phyloP scores from a whole-genome alignment of 2,888 invertebrate species.

The Cosmorhoe ocellata region DNA sequence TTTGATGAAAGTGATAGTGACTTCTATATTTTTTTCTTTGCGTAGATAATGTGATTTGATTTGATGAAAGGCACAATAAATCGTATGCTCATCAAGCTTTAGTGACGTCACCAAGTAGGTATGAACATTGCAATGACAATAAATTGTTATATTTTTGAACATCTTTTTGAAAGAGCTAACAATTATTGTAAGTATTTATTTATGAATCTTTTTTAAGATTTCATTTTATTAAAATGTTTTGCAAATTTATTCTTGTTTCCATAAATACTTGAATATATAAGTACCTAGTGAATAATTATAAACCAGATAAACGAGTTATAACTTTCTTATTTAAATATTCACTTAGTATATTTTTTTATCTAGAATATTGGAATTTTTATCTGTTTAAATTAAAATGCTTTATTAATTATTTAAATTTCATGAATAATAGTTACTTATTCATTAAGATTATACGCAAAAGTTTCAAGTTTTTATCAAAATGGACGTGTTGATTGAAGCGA shows the following conservation, averaged over 20 bases:
- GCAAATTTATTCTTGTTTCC: slow-evolving; percentile 5
- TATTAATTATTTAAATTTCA: too few relatives aligned
- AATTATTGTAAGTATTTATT: too few relatives aligned
- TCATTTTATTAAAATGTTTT: too few relatives aligned
- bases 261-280: slow-evolving; percentile 14
- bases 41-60: neutral
- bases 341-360: neutral
- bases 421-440: too few relatives aligned
- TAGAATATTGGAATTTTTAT: neutral
- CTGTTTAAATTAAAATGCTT: neutral
- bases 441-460: too few relatives aligned
- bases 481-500: too few relatives aligned
- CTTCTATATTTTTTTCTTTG: slow-evolving; percentile 23
- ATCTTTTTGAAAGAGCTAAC: too few relatives aligned
- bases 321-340: slow-evolving; percentile 22
- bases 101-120: neutral
- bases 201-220: too few relatives aligned
- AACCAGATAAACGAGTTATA: slow-evolving; percentile 17
- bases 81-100: neutral
- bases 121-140: too few relatives aligned
- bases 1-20: slow-evolving; percentile 58
- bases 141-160: too few relatives aligned
- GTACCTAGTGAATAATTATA: slow-evolving; percentile 13
- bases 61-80: neutral
- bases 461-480: too few relatives aligned